Percentiles rank a stretch among this genome's conserved stretches.
phyloP scores from a whole-genome alignment of 2,113 vertebrate genomes.

The Tachuris rubrigastra region DNA sequence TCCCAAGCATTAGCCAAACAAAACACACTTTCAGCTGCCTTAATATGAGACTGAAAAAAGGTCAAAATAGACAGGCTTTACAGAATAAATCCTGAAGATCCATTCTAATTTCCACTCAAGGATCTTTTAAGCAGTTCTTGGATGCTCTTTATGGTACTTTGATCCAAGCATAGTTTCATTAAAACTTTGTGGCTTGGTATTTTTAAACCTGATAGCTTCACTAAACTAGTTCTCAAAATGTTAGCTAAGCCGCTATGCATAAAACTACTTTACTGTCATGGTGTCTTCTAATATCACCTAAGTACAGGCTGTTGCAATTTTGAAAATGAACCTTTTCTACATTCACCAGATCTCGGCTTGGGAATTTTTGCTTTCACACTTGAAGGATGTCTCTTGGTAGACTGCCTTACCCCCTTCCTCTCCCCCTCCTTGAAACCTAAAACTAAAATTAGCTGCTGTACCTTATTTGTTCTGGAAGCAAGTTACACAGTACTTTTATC shows the following conservation, averaged over 20 bases:
- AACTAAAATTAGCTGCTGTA: conserved; percentile 72
- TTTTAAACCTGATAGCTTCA: conserved; percentile 77
- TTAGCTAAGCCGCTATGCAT: conserved; percentile 76
- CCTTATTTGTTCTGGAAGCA: conserved; percentile 77
- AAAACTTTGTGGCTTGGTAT: conserved; percentile 78
- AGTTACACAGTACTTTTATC: conserved; percentile 74
- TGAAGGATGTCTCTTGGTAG: conserved; percentile 53
- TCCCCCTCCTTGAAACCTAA: conserved; percentile 69
- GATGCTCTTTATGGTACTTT: conserved; percentile 78
- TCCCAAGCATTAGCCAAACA: conserved; percentile 73
- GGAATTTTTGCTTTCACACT: conserved; percentile 67
- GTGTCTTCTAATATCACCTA: conserved; percentile 77
- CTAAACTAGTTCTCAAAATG: conserved; percentile 77
- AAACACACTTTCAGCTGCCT: conserved; percentile 73
- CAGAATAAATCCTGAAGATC: conserved; percentile 80
- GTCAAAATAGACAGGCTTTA: conserved; percentile 79
- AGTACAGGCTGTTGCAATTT: conserved; percentile 67
- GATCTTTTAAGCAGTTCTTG: conserved; percentile 79
- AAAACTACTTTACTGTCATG: conserved; percentile 78
- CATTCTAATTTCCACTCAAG: conserved; percentile 80
- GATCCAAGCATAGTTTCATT: conserved; percentile 79
- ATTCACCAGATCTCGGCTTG: conserved; percentile 68
- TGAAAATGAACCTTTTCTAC: conserved; percentile 74
- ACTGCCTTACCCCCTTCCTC: conserved; percentile 40
- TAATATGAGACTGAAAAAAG: conserved; percentile 74